Percentiles rank a stretch among this genome's conserved stretches.
These are phyloP conservation scores for Crocodylus rhombifer DNA, from an alignment of 2,797 vertebrate species.

Conservation along the genomic window DNA sequence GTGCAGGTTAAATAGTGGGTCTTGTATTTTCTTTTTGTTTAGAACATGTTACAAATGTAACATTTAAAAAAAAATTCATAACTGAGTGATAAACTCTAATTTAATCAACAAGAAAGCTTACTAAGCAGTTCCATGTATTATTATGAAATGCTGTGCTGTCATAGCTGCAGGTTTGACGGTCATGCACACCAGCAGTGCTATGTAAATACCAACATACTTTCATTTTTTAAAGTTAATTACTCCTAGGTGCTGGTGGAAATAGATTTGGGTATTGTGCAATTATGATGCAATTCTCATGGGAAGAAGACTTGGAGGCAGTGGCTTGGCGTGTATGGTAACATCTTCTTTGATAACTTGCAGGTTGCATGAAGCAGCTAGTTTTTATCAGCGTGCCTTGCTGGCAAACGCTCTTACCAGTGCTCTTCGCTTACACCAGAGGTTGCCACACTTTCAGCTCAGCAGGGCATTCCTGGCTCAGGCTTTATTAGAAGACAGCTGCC, in stretches of 20 bases:
- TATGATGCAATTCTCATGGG: slow-evolving; percentile 79
- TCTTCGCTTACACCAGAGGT: slow-evolving; percentile 94
- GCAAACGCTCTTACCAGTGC: slow-evolving; percentile 98
- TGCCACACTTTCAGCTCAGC: slow-evolving; percentile 96
- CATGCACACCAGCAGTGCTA: neutral
- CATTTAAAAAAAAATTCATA: neutral
- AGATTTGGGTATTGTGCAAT: slow-evolving; percentile 39
- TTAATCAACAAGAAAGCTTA: neutral
- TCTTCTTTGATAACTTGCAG: slow-evolving; percentile 84
- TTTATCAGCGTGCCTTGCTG: slow-evolving; percentile 97
- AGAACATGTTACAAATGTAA: neutral
- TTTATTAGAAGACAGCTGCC: slow-evolving; percentile 97
- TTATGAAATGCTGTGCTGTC: neutral
- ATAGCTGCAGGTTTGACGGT: neutral
- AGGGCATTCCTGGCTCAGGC: slow-evolving; percentile 95
- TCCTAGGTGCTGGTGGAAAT: neutral
- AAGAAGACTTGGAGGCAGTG: slow-evolving; percentile 43
- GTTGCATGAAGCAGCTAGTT: slow-evolving; percentile 94
- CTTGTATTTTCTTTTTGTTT: neutral
- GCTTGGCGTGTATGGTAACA: slow-evolving; percentile 72
- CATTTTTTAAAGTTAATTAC: neutral
- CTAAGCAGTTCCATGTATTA: neutral
- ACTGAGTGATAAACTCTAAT: neutral
- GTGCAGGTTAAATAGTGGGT: neutral
- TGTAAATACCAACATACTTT: neutral